These are phyloP conservation scores for Syritta pipiens DNA, from an alignment of 2,888 invertebrate species.

Conservation along the genomic window DNA sequence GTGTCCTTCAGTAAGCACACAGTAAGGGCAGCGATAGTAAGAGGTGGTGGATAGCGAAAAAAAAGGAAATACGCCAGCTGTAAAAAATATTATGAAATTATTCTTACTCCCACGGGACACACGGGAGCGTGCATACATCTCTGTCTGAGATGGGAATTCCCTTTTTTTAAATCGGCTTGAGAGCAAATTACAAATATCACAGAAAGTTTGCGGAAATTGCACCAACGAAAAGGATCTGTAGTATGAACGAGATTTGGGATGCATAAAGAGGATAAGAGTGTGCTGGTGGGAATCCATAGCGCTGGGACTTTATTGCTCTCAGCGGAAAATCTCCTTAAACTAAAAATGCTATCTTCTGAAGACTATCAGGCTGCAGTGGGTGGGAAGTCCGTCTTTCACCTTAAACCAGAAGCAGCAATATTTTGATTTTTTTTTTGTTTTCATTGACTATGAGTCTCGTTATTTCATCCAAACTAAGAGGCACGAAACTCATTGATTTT, in stretches of 20 bases:
- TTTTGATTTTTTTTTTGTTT: too few species aligned
- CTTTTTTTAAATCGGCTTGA: constrained; percentile 55
- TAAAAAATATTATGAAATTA: constrained; percentile 46
- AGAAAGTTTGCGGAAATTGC: constrained; percentile 30
- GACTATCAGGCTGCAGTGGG: not conserved
- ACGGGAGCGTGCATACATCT: constrained; percentile 20
- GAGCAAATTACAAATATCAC: constrained; percentile 59
- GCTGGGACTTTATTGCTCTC: not conserved
- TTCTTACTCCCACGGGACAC: constrained; percentile 40
- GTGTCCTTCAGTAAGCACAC: constrained; percentile 55
- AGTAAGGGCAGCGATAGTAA: constrained; percentile 53
- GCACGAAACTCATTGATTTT: too few species aligned
- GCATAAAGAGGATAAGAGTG: too few species aligned
- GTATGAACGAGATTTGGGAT: too few species aligned
- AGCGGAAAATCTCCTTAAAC: constrained; percentile 12
- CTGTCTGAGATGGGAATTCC: constrained; percentile 20
- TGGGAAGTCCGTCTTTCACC: not conserved
- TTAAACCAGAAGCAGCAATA: too few species aligned
- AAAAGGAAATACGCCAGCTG: constrained; percentile 29
- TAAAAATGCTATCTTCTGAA: not conserved
- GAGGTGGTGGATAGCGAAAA: constrained; percentile 1
- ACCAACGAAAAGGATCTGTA: constrained; percentile 26
- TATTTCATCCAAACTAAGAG: too few species aligned
- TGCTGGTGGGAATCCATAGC: not conserved
- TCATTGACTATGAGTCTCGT: too few species aligned